phyloP scores from a whole-genome alignment of 2,797 vertebrate genomes.

The Etheostoma nigrum region DNA sequence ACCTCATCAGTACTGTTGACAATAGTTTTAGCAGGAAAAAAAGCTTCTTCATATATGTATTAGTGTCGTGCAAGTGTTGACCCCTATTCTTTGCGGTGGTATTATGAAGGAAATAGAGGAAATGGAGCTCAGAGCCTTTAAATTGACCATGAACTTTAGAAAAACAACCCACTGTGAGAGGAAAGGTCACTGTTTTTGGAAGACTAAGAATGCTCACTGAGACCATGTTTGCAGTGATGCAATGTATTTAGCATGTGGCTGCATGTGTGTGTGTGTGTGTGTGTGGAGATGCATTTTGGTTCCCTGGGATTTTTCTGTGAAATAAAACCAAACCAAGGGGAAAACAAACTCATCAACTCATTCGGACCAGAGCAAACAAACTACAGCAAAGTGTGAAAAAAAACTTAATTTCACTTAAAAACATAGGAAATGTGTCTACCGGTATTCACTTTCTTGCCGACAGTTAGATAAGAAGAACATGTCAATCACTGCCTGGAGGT shows the following conservation, averaged over 20 bases:
- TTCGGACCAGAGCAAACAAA: too few relatives aligned
- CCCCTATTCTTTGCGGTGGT: conserved; percentile 58
- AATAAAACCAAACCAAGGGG: too few relatives aligned
- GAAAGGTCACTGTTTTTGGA: conserved; percentile 64
- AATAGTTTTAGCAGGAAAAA: conserved; percentile 11
- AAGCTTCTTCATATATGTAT: not conserved
- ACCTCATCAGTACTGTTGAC: conserved; percentile 17
- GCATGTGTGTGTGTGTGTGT: not conserved
- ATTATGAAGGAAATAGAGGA: conserved; percentile 64
- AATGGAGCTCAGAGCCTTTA: conserved; percentile 63
- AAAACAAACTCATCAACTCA: too few relatives aligned
- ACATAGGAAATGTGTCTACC: not conserved
- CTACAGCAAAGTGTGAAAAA: too few relatives aligned
- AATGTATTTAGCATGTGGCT: conserved; percentile 15
- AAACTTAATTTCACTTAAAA: not conserved
- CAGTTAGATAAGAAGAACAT: not conserved
- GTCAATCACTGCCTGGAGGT: not conserved
- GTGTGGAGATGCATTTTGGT: not conserved
- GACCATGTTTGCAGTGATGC: conserved; percentile 42
- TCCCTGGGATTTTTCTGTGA: too few relatives aligned
- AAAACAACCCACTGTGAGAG: conserved; percentile 52
- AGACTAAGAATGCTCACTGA: conserved; percentile 56
- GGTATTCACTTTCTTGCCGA: not conserved
- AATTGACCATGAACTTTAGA: conserved; percentile 67
- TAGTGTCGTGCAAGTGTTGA: conserved; percentile 42